Evolutionary conservation across 2,797 vertebrate species (phyloP).

Genomic region (Linurgus olivaceus): DNA sequence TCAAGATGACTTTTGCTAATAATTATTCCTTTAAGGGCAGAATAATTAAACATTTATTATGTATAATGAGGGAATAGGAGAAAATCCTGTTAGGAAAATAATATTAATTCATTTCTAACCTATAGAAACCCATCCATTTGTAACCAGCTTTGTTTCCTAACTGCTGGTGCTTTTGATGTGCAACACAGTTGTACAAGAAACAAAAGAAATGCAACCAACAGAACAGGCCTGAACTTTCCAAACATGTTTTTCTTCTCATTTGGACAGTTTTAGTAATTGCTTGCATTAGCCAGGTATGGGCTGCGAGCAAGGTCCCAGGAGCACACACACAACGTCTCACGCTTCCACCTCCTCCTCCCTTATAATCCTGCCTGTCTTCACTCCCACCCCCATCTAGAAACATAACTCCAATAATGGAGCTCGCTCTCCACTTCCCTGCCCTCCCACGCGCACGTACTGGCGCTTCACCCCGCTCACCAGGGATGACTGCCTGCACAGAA

Average conservation of each 20-base stretch:
- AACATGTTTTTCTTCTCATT: background rate
- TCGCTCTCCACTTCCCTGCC: background rate
- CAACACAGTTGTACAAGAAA: background rate
- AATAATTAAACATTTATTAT: background rate
- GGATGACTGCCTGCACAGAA: background rate
- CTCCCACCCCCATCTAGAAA: background rate
- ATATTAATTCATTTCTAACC: background rate
- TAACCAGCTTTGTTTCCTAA: background rate
- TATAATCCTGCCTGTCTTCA: background rate
- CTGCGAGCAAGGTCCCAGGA: background rate
- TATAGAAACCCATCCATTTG: background rate
- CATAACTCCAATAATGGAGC: background rate
- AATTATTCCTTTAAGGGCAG: background rate
- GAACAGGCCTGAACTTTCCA: background rate
- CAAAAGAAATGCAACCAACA: background rate
- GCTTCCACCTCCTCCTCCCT: background rate
- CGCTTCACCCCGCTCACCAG: background rate
- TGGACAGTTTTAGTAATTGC: background rate
- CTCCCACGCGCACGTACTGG: fast-evolving
- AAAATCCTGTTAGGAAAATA: background rate
- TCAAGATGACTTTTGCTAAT: background rate
- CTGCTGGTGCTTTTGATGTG: background rate
- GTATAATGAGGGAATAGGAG: background rate
- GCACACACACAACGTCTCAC: background rate
- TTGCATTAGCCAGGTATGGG: background rate